Evolutionary conservation across 2,113 vertebrate species (phyloP).

Genomic region (Bombycilla garrulus): DNA sequence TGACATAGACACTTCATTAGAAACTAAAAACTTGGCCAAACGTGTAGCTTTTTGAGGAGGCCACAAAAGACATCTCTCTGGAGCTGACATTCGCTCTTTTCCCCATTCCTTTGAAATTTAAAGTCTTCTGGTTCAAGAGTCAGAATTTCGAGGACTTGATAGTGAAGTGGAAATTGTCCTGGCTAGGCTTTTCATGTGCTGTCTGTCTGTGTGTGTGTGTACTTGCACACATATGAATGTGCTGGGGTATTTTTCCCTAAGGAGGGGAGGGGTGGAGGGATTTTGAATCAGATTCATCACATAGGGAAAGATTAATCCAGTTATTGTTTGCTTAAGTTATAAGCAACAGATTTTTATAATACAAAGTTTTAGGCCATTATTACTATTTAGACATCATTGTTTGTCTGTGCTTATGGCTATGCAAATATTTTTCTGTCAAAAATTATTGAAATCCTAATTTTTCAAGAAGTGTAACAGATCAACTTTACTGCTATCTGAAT

Average conservation of each 20-base stretch:
- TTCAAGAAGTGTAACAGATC: not conserved
- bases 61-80: not conserved
- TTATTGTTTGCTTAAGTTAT: not conserved
- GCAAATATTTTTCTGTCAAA: not conserved
- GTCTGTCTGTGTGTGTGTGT: not conserved
- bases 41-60: not conserved
- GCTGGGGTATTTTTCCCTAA: not conserved
- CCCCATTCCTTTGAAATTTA: not conserved
- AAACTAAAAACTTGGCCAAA: not conserved
- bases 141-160: not conserved
- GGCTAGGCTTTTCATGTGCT: not conserved
- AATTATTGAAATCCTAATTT: not conserved
- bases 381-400: not conserved
- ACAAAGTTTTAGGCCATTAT: not conserved
- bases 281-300: not conserved
- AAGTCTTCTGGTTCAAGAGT: not conserved
- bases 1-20: not conserved
- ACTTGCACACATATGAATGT: not conserved
- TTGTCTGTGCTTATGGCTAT: not conserved
- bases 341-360: not conserved
- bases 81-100: not conserved
- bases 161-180: not conserved
- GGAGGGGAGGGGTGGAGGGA: accelerated
- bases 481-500: not conserved
- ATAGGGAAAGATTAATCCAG: not conserved